Base-by-base conservation (phyloP, 2,888 invertebrate genomes). In the Conchocele bisecta region DNA sequence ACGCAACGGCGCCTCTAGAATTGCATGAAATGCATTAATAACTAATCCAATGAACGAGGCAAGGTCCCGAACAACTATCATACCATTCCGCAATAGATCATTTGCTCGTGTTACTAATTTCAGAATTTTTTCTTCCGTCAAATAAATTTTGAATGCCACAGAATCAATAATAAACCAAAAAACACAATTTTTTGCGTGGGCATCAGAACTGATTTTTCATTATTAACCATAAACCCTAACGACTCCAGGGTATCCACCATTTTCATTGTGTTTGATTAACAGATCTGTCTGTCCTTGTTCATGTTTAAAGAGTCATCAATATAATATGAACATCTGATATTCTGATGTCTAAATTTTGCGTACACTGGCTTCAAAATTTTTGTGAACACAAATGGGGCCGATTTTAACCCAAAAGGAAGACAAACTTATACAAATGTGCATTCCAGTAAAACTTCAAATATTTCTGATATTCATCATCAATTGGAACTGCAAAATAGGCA, bases 361-460 rank as follows among this genome's bases (percentile, higher is more conserved):
- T 60, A 73, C 13, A 48, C 22, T 46, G 6, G 63, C 31, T 50
- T n/a, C n/a, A n/a, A n/a, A n/a, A n/a, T n/a, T n/a, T 73, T 73
- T 15, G 73, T 77, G 53, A 70, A 78, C 15, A 75, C 48, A 15
- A 68, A 60, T 26, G 74, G 72, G 6, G 54, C 58, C 17, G 63
- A 46, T 11, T 51, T 51, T 5, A 71, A 28, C 3, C 74, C 74
- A 54, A 65, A 68, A 7, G 59, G 66, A 29, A 71, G 39, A 35
- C 53, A 51, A 33, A 59, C 22, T 58, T 20, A 61, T 48, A 68
- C 31, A 64, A n/a, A 9, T 37, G 33, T 4, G 29, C 26, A 28
- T 53, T 44, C 64, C 65, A 69, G 20, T 9, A 17, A 44, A 66
- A 61, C 22, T 26, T 59, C 24, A 65, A 50, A 42, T 28, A 60